Evolutionary conservation across 2,888 invertebrate genomes (phyloP).

Genomic region (Fabriciana adippe): DNA sequence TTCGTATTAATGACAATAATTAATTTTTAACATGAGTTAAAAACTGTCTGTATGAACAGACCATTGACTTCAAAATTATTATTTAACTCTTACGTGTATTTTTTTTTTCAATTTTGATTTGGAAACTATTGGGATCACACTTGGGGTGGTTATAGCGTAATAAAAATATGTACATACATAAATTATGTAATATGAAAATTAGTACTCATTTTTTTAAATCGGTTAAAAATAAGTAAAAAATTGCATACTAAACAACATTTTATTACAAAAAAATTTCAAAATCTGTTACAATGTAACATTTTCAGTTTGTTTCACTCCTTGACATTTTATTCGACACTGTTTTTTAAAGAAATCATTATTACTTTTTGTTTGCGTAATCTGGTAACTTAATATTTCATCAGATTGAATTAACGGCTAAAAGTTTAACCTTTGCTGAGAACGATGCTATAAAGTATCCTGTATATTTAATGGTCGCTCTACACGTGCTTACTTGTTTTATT

Average conservation of each 20-base stretch:
- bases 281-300: constrained; percentile 18
- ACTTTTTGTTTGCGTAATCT: constrained; percentile 34
- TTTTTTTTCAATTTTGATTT: too few species aligned
- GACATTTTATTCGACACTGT: constrained; percentile 16
- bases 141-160: too few species aligned
- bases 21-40: too few species aligned
- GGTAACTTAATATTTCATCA: constrained; percentile 33
- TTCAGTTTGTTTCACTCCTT: constrained; percentile 18
- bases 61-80: too few species aligned
- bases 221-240: too few species aligned
- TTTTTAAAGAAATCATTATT: constrained; percentile 17
- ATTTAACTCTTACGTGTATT: too few species aligned
- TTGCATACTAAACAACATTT: neutral
- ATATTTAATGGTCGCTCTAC: neutral
- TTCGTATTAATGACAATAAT: too few species aligned
- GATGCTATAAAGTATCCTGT: constrained; percentile 20
- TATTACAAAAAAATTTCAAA: neutral
- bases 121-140: too few species aligned
- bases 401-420: constrained; percentile 39
- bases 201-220: too few species aligned
- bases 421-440: constrained; percentile 41
- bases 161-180: too few species aligned
- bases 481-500: neutral
- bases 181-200: too few species aligned
- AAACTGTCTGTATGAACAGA: too few species aligned